A percentile compares a stretch with the other conserved stretches of the same genome.
Evolutionary conservation across 2,113 vertebrate genomes (phyloP).

Genomic region (Theristicus caerulescens): DNA sequence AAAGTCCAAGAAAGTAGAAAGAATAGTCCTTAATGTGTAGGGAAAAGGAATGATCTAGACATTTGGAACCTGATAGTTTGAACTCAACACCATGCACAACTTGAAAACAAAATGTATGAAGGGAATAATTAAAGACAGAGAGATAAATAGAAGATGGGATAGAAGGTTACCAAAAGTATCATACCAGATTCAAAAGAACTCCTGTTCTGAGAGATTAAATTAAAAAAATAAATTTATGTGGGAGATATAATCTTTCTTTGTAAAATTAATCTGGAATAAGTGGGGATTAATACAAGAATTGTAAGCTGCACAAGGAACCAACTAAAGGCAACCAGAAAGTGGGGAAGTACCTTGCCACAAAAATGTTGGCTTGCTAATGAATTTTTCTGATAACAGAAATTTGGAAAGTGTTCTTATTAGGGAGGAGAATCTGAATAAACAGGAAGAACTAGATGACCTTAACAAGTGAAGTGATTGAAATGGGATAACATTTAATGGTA

Average conservation of each 20-base stretch:
- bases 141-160: background rate
- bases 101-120: background rate
- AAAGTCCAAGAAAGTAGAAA: background rate
- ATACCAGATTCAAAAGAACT: background rate
- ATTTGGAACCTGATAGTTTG: background rate
- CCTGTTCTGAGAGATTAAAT: background rate
- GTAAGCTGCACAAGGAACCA: slow-evolving; percentile 26
- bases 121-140: background rate
- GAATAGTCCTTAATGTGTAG: background rate
- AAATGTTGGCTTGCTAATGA: slow-evolving; percentile 54
- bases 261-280: background rate
- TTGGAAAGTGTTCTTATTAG: slow-evolving; percentile 32
- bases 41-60: background rate
- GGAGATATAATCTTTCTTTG: slow-evolving; percentile 2
- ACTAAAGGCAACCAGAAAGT: background rate
- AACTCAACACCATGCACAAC: background rate
- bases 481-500: background rate
- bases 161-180: background rate
- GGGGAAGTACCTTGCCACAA: slow-evolving; percentile 57
- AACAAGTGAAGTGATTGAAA: slow-evolving; percentile 37
- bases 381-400: slow-evolving; percentile 49
- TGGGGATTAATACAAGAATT: background rate
- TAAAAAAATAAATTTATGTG: background rate
- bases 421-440: slow-evolving; percentile 50
- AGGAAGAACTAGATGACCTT: slow-evolving; percentile 56